A percentile compares a stretch with the other conserved stretches of the same genome.
These are phyloP conservation scores for Coturnix japonica DNA, from an alignment of 2,113 vertebrate genomes.

Conservation along the genomic window DNA sequence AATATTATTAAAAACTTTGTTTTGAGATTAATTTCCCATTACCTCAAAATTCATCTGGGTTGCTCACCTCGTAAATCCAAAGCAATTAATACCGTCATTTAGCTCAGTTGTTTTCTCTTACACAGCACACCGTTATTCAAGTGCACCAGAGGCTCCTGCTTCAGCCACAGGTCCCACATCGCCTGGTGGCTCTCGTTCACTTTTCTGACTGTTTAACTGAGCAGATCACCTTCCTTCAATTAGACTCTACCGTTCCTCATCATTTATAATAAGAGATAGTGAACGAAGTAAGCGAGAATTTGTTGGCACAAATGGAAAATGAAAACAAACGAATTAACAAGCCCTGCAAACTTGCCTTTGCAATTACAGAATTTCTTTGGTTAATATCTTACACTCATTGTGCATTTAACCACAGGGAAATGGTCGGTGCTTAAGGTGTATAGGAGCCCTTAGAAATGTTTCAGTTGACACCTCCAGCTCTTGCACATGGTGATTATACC, in stretches of 20 bases:
- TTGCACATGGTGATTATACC: slow-evolving; percentile 31
- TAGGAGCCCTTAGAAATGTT: slow-evolving; percentile 53
- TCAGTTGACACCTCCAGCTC: slow-evolving; percentile 29
- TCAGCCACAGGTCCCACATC: slow-evolving; percentile 10
- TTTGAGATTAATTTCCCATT: slow-evolving; percentile 61
- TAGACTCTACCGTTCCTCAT: neutral
- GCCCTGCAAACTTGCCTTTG: neutral
- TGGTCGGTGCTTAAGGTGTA: slow-evolving; percentile 8
- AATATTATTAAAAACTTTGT: slow-evolving; percentile 61
- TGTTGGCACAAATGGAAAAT: neutral
- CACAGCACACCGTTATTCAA: neutral
- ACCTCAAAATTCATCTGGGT: neutral
- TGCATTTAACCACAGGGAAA: slow-evolving; percentile 25
- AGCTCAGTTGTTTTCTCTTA: slow-evolving; percentile 7
- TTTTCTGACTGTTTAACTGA: slow-evolving; percentile 10
- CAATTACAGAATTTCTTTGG: slow-evolving; percentile 15
- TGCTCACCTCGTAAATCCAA: neutral
- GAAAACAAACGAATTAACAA: slow-evolving; percentile 21
- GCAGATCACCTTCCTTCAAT: neutral
- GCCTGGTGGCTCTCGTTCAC: neutral
- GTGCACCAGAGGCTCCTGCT: neutral
- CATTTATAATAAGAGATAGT: neutral
- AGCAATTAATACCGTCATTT: slow-evolving; percentile 12
- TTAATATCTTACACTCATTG: slow-evolving; percentile 5
- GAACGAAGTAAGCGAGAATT: slow-evolving; percentile 6